Evolutionary conservation across 92 coral and sea anemone species (phyloP).

Genomic region (Metridium senile): DNA sequence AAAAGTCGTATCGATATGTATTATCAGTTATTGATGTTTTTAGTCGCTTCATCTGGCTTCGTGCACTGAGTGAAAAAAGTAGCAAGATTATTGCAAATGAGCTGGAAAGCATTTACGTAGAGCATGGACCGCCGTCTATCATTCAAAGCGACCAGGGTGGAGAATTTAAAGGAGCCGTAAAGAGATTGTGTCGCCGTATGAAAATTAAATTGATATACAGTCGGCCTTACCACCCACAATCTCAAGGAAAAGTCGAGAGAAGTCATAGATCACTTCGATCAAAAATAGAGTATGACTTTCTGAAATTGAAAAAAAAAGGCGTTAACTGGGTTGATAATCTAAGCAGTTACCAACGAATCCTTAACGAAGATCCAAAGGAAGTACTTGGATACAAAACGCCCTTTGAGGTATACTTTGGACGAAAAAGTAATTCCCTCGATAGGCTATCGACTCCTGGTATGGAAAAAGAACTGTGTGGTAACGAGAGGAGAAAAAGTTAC

Average conservation of each 20-base stretch:
- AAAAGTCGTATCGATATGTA: constrained; percentile 1
- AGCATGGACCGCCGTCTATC: constrained; percentile 19
- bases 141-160: constrained; percentile 34
- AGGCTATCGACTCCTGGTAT: not conserved
- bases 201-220: constrained; percentile 1
- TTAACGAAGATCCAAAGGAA: constrained; percentile 27
- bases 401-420: constrained; percentile 34
- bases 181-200: not conserved
- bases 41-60: constrained; percentile 34
- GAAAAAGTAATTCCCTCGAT: constrained; percentile 2
- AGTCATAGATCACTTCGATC: not conserved
- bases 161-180: constrained; percentile 48
- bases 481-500: constrained; percentile 11
- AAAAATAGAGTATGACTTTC: not conserved
- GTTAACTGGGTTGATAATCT: constrained; percentile 6
- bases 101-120: constrained; percentile 5
- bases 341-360: not conserved
- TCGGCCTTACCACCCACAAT: constrained; percentile 20
- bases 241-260: constrained; percentile 10
- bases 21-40: constrained; percentile 32
- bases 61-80: constrained; percentile 6
- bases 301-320: constrained; percentile 4
- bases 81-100: constrained; percentile 13
- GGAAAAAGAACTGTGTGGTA: not conserved
- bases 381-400: constrained; percentile 36